A percentile compares a stretch with the other conserved stretches of the same genome.
Conservation (phyloP, 2,797 vertebrate genomes). For the Chromobotia macracanthus region DNA sequence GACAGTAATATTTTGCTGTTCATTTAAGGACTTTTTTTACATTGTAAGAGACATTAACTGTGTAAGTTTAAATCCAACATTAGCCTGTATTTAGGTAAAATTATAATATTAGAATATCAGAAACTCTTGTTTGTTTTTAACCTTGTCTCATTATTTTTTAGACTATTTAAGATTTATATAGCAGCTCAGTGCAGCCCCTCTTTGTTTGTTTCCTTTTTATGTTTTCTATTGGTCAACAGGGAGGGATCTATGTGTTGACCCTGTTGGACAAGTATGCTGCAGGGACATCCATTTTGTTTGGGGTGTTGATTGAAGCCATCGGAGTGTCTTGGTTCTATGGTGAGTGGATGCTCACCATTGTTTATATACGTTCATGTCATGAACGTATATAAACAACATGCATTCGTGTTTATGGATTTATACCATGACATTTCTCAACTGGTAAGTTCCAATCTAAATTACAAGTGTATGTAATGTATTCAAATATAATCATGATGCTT, state of each 20-base stretch:
- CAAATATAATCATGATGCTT: not conserved
- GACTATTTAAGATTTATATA: not conserved
- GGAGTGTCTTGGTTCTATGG: conserved; percentile 99
- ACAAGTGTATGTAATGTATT: not conserved
- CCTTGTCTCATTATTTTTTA: not conserved
- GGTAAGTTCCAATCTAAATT: not conserved
- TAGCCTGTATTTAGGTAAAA: too few species aligned
- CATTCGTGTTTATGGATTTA: not conserved
- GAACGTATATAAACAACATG: not conserved
- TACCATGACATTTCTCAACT: not conserved
- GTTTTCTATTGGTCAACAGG: conserved; percentile 71
- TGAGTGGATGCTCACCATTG: conserved; percentile 71
- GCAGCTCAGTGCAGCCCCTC: not conserved
- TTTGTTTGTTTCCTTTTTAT: not conserved
- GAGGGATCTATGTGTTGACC: conserved; percentile 95
- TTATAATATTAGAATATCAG: too few species aligned
- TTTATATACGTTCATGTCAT: too few species aligned
- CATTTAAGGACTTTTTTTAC: not conserved
- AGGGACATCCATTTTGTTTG: conserved; percentile 95
- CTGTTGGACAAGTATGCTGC: conserved; percentile 94
- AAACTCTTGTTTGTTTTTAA: not conserved
- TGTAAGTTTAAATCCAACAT: too few species aligned
- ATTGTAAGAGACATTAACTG: too few species aligned
- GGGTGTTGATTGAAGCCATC: conserved; percentile 93
- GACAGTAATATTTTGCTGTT: not conserved